These are phyloP conservation scores for Conops quadrifasciatus DNA, from an alignment of 2,888 invertebrate genomes.

Conservation along the genomic window DNA sequence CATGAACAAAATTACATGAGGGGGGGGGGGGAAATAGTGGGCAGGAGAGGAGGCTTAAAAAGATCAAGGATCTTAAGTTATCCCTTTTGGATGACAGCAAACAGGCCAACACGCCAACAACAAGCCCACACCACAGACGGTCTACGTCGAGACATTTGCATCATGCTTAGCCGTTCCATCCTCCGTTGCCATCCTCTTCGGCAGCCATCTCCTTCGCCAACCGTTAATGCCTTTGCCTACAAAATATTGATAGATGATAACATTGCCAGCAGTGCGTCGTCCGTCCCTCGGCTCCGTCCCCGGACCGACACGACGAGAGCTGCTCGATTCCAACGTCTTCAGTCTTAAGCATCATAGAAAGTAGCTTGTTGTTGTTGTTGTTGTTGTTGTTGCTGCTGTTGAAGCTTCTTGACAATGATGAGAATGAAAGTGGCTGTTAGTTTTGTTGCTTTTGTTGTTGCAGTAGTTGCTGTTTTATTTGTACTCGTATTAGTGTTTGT, in stretches of 20 bases:
- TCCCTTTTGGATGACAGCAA: background rate
- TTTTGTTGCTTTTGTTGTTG: background rate
- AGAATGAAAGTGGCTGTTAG: conserved; percentile 15
- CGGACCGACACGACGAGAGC: background rate
- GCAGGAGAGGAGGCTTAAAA: conserved; percentile 9
- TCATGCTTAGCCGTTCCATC: background rate
- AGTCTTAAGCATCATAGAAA: conserved; percentile 58
- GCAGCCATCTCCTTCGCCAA: background rate
- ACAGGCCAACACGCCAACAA: conserved; percentile 5
- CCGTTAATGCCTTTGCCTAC: conserved; percentile 14
- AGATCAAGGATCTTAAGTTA: conserved; percentile 28
- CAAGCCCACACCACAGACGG: background rate
- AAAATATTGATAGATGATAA: conserved; percentile 36
- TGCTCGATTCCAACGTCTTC: conserved; percentile 26
- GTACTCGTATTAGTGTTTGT: background rate
- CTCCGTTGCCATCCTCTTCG: background rate
- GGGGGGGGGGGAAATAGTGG: too few species aligned
- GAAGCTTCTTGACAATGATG: conserved; percentile 19
- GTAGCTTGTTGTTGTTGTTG: conserved; percentile 54
- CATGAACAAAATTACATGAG: background rate
- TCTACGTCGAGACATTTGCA: too few species aligned
- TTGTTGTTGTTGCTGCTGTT: conserved; percentile 42
- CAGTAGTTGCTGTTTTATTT: background rate
- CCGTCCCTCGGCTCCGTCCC: background rate
- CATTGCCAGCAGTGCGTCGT: conserved; percentile 9